Evolutionary conservation across 2,888 invertebrate species (phyloP).

Genomic region (Serrognathus titanus): DNA sequence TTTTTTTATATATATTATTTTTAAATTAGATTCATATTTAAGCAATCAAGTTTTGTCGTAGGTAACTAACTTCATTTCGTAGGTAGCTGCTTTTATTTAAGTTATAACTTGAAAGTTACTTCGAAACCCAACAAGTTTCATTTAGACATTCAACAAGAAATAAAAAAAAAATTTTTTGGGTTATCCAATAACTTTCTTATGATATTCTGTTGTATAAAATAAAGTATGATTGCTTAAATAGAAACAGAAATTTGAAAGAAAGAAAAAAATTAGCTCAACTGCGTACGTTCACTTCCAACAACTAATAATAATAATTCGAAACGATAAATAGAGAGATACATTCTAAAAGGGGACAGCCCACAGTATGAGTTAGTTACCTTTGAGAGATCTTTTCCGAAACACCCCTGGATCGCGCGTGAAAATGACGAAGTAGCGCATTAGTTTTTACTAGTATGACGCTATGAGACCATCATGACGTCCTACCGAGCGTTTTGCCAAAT

Average conservation of each 20-base stretch:
- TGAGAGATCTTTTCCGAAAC: constrained; percentile 96
- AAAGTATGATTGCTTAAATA: constrained; percentile 14
- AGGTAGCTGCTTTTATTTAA: not conserved
- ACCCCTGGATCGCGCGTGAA: constrained; percentile 72
- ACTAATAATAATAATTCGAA: constrained; percentile 16
- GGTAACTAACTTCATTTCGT: constrained; percentile 9
- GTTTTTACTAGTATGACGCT: constrained; percentile 30
- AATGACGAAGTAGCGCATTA: constrained; percentile 51
- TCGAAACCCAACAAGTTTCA: too few species aligned
- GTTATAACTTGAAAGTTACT: too few species aligned
- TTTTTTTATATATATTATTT: too few species aligned
- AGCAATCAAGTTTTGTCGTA: constrained; percentile 9
- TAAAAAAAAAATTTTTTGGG: too few species aligned
- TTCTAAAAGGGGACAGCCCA: constrained; percentile 52
- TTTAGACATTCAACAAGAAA: too few species aligned
- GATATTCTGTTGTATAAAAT: not conserved
- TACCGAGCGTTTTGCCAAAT: not conserved
- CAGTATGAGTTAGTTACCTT: constrained; percentile 74
- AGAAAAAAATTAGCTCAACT: constrained; percentile 25
- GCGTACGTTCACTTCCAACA: constrained; percentile 42
- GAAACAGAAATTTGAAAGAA: not conserved
- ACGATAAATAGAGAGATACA: constrained; percentile 41
- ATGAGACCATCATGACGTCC: constrained; percentile 24
- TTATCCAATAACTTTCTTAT: not conserved
- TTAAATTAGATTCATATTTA: constrained; percentile 4